These are phyloP conservation scores for Cebidichthys violaceus DNA, from an alignment of 2,113 vertebrate genomes.

Conservation along the genomic window DNA sequence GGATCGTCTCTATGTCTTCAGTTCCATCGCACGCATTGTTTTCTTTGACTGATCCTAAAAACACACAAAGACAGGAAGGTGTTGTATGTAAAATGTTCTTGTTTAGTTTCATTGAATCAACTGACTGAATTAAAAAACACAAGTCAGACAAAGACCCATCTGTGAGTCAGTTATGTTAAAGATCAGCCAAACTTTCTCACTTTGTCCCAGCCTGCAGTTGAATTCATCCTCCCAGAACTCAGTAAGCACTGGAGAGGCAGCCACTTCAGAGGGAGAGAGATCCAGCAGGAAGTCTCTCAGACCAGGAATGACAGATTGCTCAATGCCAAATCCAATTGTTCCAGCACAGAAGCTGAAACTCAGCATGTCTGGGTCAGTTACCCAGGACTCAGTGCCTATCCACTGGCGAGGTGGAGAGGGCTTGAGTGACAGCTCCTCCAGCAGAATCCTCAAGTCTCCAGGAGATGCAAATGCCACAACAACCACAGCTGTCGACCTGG, in stretches of 20 bases:
- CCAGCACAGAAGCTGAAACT: slow-evolving; percentile 62
- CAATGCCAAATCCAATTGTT: slow-evolving; percentile 75
- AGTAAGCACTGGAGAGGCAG: slow-evolving; percentile 61
- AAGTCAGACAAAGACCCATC: no score
- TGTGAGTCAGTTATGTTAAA: not conserved
- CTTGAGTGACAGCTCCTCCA: slow-evolving; percentile 66
- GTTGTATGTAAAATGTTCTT: no score
- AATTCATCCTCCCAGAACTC: slow-evolving; percentile 81
- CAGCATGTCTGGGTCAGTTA: slow-evolving; percentile 68
- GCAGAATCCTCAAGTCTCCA: slow-evolving; percentile 72
- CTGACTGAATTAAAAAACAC: no score
- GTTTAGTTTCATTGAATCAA: no score
- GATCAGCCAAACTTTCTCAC: slow-evolving; percentile 31
- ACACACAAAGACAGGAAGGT: slow-evolving; percentile 6
- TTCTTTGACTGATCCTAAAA: not conserved
- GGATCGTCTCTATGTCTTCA: slow-evolving; percentile 65
- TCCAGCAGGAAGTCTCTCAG: slow-evolving; percentile 76
- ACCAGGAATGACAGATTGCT: slow-evolving; percentile 73
- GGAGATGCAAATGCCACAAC: slow-evolving; percentile 73
- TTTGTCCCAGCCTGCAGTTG: slow-evolving; percentile 66
- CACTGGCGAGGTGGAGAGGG: slow-evolving; percentile 74
- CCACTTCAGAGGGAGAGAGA: slow-evolving; percentile 54
- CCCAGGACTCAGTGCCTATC: slow-evolving; percentile 80
- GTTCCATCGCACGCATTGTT: slow-evolving; percentile 68
- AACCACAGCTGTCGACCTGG: slow-evolving; percentile 75